A percentile compares a stretch with the other conserved stretches of the same genome.
Conservation (phyloP, 1,140 invertebrate genomes). For the Magallana angulata region DNA sequence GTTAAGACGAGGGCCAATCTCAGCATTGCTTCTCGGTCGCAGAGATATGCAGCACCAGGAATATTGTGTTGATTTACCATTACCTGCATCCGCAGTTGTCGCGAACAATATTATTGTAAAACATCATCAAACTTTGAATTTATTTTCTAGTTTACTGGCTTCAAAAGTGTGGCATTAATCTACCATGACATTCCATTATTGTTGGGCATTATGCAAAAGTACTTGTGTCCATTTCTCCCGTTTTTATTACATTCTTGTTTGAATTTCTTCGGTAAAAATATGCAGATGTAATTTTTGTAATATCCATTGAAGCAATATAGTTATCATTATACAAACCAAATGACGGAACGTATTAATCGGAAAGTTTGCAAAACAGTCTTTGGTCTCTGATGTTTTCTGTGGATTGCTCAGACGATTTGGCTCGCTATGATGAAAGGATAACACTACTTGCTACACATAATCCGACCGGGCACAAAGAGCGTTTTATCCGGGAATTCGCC, state of each 20-base stretch:
- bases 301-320: conserved; percentile 7
- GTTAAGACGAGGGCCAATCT: neutral
- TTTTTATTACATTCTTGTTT: neutral
- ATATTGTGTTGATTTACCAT: too few relatives aligned
- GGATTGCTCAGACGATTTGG: neutral
- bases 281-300: conserved; percentile 34
- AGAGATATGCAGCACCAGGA: too few relatives aligned
- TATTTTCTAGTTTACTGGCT: neutral
- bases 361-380: conserved; percentile 17
- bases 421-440: neutral
- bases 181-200: neutral
- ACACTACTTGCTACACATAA: neutral
- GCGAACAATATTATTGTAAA: too few relatives aligned
- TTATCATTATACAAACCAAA: conserved; percentile 26
- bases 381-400: neutral
- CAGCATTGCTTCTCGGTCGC: too few relatives aligned
- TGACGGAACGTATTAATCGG: conserved; percentile 5
- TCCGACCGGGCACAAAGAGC: neutral
- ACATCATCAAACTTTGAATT: neutral
- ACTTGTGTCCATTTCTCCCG: neutral
- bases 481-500: neutral
- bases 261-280: conserved; percentile 19
- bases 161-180: neutral
- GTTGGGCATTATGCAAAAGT: neutral
- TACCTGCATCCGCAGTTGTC: too few relatives aligned